Conservation (phyloP, 2,113 vertebrate genomes). For the Brachypteracias leptosomus region DNA sequence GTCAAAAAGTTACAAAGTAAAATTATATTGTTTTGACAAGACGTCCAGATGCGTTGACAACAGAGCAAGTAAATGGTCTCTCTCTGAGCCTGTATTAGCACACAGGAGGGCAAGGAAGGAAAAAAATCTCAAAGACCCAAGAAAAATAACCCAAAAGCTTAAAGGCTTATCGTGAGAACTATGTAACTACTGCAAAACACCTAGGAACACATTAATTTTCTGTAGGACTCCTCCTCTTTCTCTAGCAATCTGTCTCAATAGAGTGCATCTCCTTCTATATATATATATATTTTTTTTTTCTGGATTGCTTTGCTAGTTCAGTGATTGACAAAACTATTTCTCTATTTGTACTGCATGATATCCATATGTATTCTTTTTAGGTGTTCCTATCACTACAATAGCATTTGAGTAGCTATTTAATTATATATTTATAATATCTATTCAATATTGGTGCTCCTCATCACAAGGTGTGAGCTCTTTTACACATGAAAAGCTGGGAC, state of each 20-base stretch:
- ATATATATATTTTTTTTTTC: accelerated
- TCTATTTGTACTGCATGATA: background rate
- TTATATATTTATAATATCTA: too few relatives aligned
- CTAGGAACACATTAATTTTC: background rate
- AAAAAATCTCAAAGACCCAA: constrained; percentile 1
- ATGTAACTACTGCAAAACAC: constrained; percentile 34
- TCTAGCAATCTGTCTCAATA: background rate
- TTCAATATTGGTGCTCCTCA: background rate
- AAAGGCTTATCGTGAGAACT: constrained; percentile 47
- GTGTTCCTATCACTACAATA: background rate
- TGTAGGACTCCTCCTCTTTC: background rate
- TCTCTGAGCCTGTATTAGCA: constrained; percentile 18
- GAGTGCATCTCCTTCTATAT: accelerated
- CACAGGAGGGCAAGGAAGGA: background rate
- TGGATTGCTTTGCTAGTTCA: background rate
- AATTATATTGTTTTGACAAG: constrained; percentile 92
- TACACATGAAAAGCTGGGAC: background rate
- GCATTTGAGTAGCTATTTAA: background rate
- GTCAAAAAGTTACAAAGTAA: constrained; percentile 82
- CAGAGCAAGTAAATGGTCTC: constrained; percentile 61
- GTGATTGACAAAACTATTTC: background rate
- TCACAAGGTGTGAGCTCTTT: background rate
- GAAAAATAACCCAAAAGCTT: constrained; percentile 49
- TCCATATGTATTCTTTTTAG: background rate
- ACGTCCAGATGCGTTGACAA: constrained; percentile 79